These are phyloP conservation scores for Agrochola lychnidis DNA, from an alignment of 2,888 invertebrate genomes.

Conservation along the genomic window DNA sequence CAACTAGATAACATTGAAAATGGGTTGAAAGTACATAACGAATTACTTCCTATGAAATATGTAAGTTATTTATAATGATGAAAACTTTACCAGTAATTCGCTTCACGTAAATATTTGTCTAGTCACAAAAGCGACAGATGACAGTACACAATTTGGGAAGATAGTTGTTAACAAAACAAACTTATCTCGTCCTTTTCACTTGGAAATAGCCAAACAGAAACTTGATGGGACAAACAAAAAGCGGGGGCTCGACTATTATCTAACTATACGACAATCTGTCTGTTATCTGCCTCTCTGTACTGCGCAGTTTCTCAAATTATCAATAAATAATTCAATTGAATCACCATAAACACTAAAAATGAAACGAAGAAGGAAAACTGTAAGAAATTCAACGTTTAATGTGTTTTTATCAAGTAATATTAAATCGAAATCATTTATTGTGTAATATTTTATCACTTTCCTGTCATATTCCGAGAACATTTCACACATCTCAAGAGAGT, in stretches of 20 bases:
- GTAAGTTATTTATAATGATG: constrained; percentile 4
- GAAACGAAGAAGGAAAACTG: constrained; percentile 18
- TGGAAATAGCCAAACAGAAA: constrained; percentile 75
- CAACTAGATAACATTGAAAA: constrained; percentile 1
- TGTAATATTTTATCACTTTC: constrained; percentile 40
- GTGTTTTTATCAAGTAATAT: constrained; percentile 31
- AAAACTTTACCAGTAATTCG: constrained; percentile 10
- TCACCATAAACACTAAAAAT: constrained; percentile 4
- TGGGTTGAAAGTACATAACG: not conserved
- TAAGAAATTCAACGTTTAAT: not conserved
- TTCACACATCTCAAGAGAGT: constrained; percentile 26
- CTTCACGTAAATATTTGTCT: constrained; percentile 53
- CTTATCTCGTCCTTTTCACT: constrained; percentile 69
- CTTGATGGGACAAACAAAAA: constrained; percentile 70
- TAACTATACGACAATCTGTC: constrained; percentile 64
- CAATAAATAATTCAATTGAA: constrained; percentile 31
- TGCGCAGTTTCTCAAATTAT: constrained; percentile 67
- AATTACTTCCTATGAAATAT: constrained; percentile 1
- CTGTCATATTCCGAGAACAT: constrained; percentile 31
- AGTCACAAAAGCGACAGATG: constrained; percentile 50
- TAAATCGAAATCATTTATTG: constrained; percentile 14
- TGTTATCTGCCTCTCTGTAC: constrained; percentile 57
- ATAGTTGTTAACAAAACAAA: constrained; percentile 64
- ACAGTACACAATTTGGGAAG: constrained; percentile 56
- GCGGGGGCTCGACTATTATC: constrained; percentile 78